A percentile compares a stretch with the other conserved stretches of the same genome.
phyloP scores from a whole-genome alignment of 2,888 invertebrate genomes.

The Ochropleura plecta region DNA sequence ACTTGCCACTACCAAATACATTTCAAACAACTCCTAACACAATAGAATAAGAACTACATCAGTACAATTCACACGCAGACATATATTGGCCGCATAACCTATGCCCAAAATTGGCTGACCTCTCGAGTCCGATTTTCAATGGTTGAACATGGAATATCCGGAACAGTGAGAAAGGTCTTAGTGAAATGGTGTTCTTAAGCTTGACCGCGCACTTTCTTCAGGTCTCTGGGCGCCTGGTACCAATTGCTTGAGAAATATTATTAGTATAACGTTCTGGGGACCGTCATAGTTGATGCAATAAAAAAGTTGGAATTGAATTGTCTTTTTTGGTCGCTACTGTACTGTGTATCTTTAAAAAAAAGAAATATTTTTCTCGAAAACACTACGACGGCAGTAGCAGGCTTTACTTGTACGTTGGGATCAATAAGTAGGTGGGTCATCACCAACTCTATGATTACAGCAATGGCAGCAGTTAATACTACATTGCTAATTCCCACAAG shows the following conservation, averaged over 20 bases:
- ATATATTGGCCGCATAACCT: conserved; percentile 44
- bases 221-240: conserved; percentile 83
- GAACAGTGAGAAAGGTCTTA: conserved; percentile 62
- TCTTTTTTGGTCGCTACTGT: conserved; percentile 60
- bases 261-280: conserved; percentile 79
- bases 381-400: background rate
- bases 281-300: conserved; percentile 73
- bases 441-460: background rate
- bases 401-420: background rate
- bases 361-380: background rate
- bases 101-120: conserved; percentile 75
- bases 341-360: too few species aligned
- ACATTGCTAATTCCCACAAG: background rate
- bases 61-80: conserved; percentile 31
- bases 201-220: conserved; percentile 81
- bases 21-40: conserved; percentile 61
- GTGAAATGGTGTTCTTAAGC: conserved; percentile 55
- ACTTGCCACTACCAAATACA: conserved; percentile 67
- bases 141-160: conserved; percentile 28
- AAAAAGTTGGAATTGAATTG: conserved; percentile 69
- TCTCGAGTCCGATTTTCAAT: conserved; percentile 53
- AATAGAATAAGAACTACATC: conserved; percentile 70
- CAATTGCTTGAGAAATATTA: conserved; percentile 86
- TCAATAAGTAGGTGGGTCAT: background rate
- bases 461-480: background rate